Percentiles rank a stretch among this genome's conserved stretches.
phyloP scores from a whole-genome alignment of 2,888 invertebrate genomes.

The Eremobia ochroleuca region DNA sequence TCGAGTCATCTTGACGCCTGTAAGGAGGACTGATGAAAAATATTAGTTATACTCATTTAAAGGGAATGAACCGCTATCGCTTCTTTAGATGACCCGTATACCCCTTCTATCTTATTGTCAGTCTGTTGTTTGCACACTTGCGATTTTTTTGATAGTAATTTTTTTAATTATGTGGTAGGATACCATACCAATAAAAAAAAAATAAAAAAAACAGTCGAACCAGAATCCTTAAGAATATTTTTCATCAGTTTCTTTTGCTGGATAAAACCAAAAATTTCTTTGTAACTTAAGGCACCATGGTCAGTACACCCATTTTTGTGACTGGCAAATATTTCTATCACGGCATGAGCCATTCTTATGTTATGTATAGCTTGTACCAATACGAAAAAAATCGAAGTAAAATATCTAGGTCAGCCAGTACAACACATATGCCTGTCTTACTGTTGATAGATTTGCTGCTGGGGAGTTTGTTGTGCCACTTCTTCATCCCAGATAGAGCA shows the following conservation, averaged over 20 bases:
- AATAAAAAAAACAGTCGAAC: too few species aligned
- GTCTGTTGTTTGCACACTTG: constrained; percentile 9
- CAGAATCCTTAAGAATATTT: too few species aligned
- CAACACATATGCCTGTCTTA: not conserved
- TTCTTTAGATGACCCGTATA: constrained; percentile 17
- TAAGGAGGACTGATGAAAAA: constrained; percentile 15
- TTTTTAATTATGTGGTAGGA: too few species aligned
- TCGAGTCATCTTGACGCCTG: constrained; percentile 28
- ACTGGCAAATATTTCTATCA: not conserved
- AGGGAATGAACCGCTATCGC: constrained; percentile 24
- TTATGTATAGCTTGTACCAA: not conserved
- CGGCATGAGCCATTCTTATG: not conserved
- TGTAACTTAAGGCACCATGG: not conserved
- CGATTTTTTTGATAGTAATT: not conserved
- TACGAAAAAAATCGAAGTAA: not conserved
- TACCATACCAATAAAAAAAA: not conserved
- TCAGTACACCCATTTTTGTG: not conserved
- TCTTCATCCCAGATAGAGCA: not conserved
- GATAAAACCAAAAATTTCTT: not conserved
- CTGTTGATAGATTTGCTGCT: not conserved
- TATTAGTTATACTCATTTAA: not conserved
- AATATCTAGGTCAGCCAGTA: not conserved
- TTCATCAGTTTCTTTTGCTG: not conserved
- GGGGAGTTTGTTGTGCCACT: not conserved
- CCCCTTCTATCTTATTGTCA: constrained; percentile 44